Base-by-base conservation (phyloP, 2,113 vertebrate species). In the Xenopus laevis region DNA sequence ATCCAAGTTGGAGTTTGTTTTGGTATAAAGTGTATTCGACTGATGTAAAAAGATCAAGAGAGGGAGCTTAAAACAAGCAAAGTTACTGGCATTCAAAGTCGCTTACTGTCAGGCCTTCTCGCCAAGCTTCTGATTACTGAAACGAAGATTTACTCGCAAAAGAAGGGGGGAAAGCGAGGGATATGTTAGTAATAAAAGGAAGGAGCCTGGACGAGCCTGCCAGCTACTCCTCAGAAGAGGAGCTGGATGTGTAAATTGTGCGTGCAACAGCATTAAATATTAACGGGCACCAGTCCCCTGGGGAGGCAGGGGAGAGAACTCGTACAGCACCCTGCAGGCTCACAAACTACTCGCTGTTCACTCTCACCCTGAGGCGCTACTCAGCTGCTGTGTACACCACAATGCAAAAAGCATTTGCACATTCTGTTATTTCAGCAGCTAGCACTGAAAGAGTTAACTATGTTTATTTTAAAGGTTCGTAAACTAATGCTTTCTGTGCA, bases 221-320 rank as follows among this genome's bases (percentile, higher is more conserved):
- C 79, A 84, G 81, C 71, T 74, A 84, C 83, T 81, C 81, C 76
- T 77, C 74, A 70, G 74, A 65, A 84, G 71, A 63, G 47, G 83
- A 74, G 60, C 71, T 81, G 79, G 68, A 86, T 80, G 77, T 83
- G 80, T 83, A 85, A 85, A 75, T 79, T 82, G 75, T 73, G 79
- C 23, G 74, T 82, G 75, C 68, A 78, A 78, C 65, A 80, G 64
- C 72, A 87, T 87, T 82, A 85, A 87, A 84, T 84, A 85, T 84
- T 81, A 83, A 87, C 81, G 82, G 75, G 71, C 78, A 79, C 81
- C 72, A 80, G 78, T 80, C 83, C 81, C 84, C 52, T 68, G 81
- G 86, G 83, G 80, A 82, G 84, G 83, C 80, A 40, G 83, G 82
- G 83, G 79, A 83, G 78, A 79, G 65, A 68, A 68, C 82, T 69